Evolutionary conservation across 92 coral and sea anemone genomes (phyloP).

Genomic region (Palythoa grandiflora): DNA sequence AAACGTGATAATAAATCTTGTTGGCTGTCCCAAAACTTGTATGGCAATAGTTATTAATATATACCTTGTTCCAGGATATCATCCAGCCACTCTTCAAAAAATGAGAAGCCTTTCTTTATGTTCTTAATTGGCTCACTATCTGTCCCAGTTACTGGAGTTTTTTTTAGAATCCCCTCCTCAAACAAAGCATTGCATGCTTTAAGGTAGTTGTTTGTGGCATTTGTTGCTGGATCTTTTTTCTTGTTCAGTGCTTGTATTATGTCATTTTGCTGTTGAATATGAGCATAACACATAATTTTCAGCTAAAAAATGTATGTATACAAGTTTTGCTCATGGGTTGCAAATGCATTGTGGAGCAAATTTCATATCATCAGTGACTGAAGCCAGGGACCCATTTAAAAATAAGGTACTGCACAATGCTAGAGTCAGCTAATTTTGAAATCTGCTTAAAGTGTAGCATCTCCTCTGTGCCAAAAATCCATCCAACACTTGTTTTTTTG

Average conservation of each 20-base stretch:
- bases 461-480: not conserved
- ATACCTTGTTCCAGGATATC: constrained; percentile 33
- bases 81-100: constrained; percentile 57
- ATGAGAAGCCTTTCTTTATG: constrained; percentile 54
- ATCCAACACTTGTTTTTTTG: not conserved
- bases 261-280: constrained; percentile 21
- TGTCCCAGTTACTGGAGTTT: constrained; percentile 37
- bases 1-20: not conserved
- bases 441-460: not conserved
- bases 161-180: constrained; percentile 58
- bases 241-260: constrained; percentile 22
- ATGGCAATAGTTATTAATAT: not conserved
- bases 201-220: constrained; percentile 50
- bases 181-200: constrained; percentile 67
- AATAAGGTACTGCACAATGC: not conserved
- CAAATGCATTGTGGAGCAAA: not conserved
- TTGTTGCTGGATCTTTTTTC: constrained; percentile 26
- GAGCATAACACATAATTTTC: constrained; percentile 2
- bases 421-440: constrained; percentile 12
- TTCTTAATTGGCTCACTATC: constrained; percentile 52
- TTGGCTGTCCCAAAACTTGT: constrained; percentile 5
- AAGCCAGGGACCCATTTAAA: not conserved
- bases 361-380: constrained; percentile 10
- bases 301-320: constrained; percentile 24
- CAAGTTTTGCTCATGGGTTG: constrained; percentile 25